These are phyloP conservation scores for Oceanites oceanicus DNA, from an alignment of 2,113 vertebrate species.

Conservation along the genomic window DNA sequence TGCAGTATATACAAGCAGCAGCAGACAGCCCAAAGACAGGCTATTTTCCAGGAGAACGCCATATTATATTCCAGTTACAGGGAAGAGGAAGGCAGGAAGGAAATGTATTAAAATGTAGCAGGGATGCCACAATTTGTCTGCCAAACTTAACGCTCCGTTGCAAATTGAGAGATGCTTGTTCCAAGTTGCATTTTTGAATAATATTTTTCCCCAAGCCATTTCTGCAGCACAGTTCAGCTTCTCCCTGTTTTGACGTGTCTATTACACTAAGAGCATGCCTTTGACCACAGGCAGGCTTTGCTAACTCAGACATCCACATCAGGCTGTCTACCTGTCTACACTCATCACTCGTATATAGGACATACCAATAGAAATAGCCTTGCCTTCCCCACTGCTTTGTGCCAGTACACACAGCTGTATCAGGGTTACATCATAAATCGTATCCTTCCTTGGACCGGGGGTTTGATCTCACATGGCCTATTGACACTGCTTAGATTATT, in stretches of 20 bases:
- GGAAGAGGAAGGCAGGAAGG: background rate
- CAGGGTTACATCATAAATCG: background rate
- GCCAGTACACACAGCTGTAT: background rate
- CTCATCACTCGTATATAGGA: background rate
- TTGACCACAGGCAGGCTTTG: background rate
- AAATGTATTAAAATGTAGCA: background rate
- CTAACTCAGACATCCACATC: no score
- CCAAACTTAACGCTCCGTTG: background rate
- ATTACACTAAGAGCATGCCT: background rate
- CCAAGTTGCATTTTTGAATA: fast-evolving
- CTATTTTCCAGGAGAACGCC: background rate
- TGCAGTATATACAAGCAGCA: fast-evolving
- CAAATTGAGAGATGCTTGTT: background rate
- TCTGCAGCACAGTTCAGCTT: background rate
- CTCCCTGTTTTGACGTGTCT: background rate
- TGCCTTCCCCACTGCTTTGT: background rate
- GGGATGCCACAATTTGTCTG: background rate
- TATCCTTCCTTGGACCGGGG: background rate
- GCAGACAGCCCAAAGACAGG: background rate
- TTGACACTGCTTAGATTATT: background rate
- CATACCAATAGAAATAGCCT: background rate
- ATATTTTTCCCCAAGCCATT: background rate
- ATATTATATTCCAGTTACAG: background rate
- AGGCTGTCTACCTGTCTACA: background rate
- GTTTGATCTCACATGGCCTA: background rate